Conservation (phyloP, 2,888 invertebrate genomes). For the Drosophila pegasa region DNA sequence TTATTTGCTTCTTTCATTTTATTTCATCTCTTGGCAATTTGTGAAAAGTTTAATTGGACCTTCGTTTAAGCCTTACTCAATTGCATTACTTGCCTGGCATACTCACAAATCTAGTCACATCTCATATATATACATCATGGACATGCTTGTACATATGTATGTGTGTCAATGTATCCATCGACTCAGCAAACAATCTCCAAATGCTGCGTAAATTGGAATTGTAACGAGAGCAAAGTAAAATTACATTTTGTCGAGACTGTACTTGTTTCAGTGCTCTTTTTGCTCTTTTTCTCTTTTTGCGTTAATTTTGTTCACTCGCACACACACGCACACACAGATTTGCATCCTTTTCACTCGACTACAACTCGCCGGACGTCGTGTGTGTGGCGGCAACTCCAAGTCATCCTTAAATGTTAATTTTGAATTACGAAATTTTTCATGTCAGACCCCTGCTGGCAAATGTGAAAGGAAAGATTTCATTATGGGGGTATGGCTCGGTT, state of each 20-base stretch:
- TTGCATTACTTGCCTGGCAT: not conserved
- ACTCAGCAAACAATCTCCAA: slow-evolving; percentile 64
- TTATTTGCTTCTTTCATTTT: not conserved
- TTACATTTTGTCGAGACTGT: slow-evolving; percentile 70
- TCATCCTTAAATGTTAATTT: slow-evolving; percentile 81
- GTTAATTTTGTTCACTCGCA: slow-evolving; percentile 65
- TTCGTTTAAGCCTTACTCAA: slow-evolving; percentile 8
- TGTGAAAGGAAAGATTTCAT: slow-evolving; percentile 23
- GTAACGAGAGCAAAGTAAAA: slow-evolving; percentile 51
- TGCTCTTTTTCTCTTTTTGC: slow-evolving; percentile 61
- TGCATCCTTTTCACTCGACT: slow-evolving; percentile 53
- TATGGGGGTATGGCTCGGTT: not conserved
- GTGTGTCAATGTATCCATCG: slow-evolving; percentile 12
- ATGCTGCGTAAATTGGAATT: slow-evolving; percentile 64
- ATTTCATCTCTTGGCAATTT: too few species aligned
- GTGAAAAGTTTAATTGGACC: not conserved
- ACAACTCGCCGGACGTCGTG: slow-evolving; percentile 37
- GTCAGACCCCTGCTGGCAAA: slow-evolving; percentile 59
- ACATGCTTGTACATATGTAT: not conserved
- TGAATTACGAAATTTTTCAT: slow-evolving; percentile 79
- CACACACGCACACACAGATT: slow-evolving; percentile 23
- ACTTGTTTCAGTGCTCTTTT: slow-evolving; percentile 52
- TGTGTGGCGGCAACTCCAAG: slow-evolving; percentile 71
- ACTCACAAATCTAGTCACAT: not conserved
- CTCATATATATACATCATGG: not conserved